A percentile compares a stretch with the other conserved stretches of the same genome.
phyloP scores from a whole-genome alignment of 1,140 invertebrate genomes.

The Nylanderia fulva region DNA sequence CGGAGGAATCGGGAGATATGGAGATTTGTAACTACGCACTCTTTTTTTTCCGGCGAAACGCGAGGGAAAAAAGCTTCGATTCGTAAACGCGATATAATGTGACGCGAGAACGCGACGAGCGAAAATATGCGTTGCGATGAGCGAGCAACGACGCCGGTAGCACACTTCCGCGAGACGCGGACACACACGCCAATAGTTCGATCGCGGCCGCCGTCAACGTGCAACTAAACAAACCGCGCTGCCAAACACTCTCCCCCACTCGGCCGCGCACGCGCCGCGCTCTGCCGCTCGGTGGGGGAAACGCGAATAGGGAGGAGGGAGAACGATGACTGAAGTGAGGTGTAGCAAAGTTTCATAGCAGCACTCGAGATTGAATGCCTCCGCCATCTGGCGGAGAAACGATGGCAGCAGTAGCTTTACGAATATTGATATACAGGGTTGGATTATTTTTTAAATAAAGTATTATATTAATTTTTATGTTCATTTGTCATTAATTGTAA shows the following conservation, averaged over 20 bases:
- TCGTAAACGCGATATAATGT: not conserved
- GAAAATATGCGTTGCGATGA: not conserved
- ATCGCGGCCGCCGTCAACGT: constrained; percentile 84
- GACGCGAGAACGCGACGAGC: not conserved
- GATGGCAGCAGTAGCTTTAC: too few relatives aligned
- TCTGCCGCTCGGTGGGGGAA: too few relatives aligned
- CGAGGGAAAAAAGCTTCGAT: not conserved
- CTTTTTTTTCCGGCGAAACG: constrained; percentile 26
- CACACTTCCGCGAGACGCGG: constrained; percentile 49
- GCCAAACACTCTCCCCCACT: constrained; percentile 81
- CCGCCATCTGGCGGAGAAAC: too few relatives aligned
- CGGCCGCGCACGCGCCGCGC: constrained; percentile 49
- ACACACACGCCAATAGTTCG: constrained; percentile 75
- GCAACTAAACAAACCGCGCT: constrained; percentile 84
- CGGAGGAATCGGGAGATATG: not conserved
- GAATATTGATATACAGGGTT: too few relatives aligned
- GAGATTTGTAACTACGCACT: not conserved
- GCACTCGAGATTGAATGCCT: too few relatives aligned
- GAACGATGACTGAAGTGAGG: too few relatives aligned
- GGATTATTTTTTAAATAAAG: too few relatives aligned
- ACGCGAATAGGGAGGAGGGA: too few relatives aligned
- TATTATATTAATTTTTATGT: too few relatives aligned
- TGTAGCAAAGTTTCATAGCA: not conserved
- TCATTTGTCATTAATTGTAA: too few relatives aligned
- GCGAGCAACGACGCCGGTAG: constrained; percentile 44